A percentile compares a stretch with the other conserved stretches of the same genome.
phyloP scores from a whole-genome alignment of 2,888 invertebrate genomes.

The Drosophila paramelanica region DNA sequence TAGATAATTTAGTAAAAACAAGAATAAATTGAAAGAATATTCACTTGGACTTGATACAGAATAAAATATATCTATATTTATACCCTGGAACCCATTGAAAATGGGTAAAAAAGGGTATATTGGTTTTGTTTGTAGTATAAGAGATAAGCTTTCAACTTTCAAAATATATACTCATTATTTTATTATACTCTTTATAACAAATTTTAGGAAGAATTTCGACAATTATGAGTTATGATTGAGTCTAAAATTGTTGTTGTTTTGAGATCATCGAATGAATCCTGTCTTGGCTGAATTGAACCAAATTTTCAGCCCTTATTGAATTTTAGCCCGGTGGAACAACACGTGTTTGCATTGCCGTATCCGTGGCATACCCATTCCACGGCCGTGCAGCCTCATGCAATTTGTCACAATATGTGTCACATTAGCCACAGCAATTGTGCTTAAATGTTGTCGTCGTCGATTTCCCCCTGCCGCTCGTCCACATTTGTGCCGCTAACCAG shows the following conservation, averaged over 20 bases:
- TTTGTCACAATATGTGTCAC: conserved; percentile 86
- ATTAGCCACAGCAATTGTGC: conserved; percentile 84
- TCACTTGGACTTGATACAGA: too few species aligned
- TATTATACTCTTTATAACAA: too few species aligned
- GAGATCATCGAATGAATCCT: conserved; percentile 8
- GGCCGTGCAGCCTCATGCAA: conserved; percentile 73
- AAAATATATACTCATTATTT: too few species aligned
- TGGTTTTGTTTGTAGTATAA: too few species aligned
- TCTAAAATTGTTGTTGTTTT: neutral
- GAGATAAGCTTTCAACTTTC: too few species aligned
- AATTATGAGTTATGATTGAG: too few species aligned
- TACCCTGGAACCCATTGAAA: too few species aligned
- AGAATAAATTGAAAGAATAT: too few species aligned
- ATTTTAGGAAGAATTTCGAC: too few species aligned
- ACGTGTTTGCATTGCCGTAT: conserved; percentile 63
- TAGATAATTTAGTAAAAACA: too few species aligned
- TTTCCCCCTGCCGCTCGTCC: conserved; percentile 41
- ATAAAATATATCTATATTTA: too few species aligned
- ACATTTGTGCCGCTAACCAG: conserved; percentile 73
- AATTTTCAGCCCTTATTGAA: conserved; percentile 33
- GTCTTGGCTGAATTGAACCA: conserved; percentile 1
- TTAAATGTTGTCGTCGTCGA: conserved; percentile 65
- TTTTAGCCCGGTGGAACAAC: conserved; percentile 41
- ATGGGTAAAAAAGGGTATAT: too few species aligned
- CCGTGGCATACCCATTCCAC: conserved; percentile 1